Base-by-base conservation (phyloP, 2,888 invertebrate genomes). In the Macrophya annulata region DNA sequence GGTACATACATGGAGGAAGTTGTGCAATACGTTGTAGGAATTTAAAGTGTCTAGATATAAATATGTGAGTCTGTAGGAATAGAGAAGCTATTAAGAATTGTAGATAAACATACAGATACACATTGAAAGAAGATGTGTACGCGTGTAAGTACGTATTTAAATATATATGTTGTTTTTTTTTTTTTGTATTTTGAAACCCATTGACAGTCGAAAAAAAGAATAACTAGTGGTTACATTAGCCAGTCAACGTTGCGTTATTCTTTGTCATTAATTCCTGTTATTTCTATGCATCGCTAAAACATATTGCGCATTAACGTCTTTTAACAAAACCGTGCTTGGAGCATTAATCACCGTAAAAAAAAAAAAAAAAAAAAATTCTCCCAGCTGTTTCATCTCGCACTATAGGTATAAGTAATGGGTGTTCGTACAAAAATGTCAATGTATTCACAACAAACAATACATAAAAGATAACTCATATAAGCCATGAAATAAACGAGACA, bases 371-470 rank as follows among this genome's bases (percentile, higher is more conserved):
- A n/a, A n/a, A n/a, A n/a, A n/a, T n/a, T n/a, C n/a, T 25, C 25
- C 9, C 25, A 25, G 71, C n/a, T n/a, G 71, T 31, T 71, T 17
- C 71, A 15, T n/a, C 40, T 40, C 37, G 31, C 8, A n/a, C n/a
- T 40, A 8, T 40, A 12, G 17, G n/a, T 1, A 37, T 55, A 77
- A 77, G 77, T 77, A 31, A 77, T 77, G 77, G 51, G 51, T 77
- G 77, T 77, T 77, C 77, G 37, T 77, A 77, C 77, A 17, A 55
- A 12, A 37, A 77, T 77, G 77, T 77, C 77, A 77, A 77, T 77
- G 10, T 55, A 55, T 77, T 77, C 77, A 77, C 71, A 71, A 40
- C 17, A 71, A 71, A 71, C 31, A 37, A 71, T 62, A 62, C 25
- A 25, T 62, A 25, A 62, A 62, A 25, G 25, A 62, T 21, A 3